Evolutionary conservation across 1,140 invertebrate genomes (phyloP), one percentile per base, ranked within the genome.

Genomic region (Popillia japonica): DNA sequence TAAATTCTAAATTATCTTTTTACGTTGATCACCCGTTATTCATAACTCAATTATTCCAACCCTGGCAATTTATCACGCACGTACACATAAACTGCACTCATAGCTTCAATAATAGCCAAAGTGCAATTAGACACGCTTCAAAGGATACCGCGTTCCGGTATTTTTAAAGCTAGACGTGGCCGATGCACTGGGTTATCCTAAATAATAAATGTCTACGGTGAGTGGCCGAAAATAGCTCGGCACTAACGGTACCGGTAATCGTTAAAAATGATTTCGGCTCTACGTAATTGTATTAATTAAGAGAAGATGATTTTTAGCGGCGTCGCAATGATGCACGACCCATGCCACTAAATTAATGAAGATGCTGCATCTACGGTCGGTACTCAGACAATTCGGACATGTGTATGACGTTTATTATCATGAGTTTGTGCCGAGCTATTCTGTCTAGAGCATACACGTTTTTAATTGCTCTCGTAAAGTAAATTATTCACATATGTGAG

Each of bases 211-310:
- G 48, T 17, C 14, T 17, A 17, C 48, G 14, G 48, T 17, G 4
- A 55, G 48, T 2, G 14, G 9, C 48, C 48, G 48, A 55, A 55
- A 55, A 55, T n/a, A 44, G 48, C 14, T 55, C 27, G 48, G 48
- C 48, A 3, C 48, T 55, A 55, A 14, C 14, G 14, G 11, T 55
- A 55, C 48, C 48, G 48, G 48, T 55, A 55, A 55, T 55, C 48
- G 17, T 55, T 55, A 55, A 55, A 55, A 55, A 55, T 55, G 48
- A 55, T 55, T 55, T 55, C 48, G 48, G 48, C 17, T n/a, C 48
- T 55, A n/a, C 48, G 48, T 55, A 55, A 55, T 55, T 55, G 48
- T 55, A 55, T 55, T 55, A 55, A 55, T 55, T 55, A 55, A 55
- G 48, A 55, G 48, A 55, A 55, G 48, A 55, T 55, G 48, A 17